Evolutionary conservation across 2,113 vertebrate genomes (phyloP).

Genomic region (Dipodomys merriami): DNA sequence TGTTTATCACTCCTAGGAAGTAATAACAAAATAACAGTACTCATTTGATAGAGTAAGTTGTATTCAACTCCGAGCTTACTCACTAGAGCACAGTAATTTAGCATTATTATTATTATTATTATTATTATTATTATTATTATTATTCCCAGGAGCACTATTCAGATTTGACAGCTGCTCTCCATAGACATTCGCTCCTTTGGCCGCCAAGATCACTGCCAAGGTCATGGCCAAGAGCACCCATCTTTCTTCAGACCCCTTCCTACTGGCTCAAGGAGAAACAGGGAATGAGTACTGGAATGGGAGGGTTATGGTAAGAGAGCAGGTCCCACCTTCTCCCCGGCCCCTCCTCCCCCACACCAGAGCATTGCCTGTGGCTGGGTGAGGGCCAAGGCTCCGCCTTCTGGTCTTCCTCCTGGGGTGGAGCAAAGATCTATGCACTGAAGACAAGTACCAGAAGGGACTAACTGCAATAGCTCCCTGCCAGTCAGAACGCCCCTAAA

Average conservation of each 20-base stretch:
- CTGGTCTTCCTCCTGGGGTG: rapidly evolving
- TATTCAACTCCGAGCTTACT: neutral
- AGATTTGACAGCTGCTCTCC: neutral
- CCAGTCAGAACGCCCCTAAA: neutral
- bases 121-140: neutral
- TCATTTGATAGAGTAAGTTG: neutral
- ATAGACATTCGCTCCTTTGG: neutral
- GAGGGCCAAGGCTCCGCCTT: neutral
- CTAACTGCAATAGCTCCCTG: neutral
- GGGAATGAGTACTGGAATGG: neutral
- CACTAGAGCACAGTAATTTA: neutral
- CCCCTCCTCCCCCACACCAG: too few relatives aligned
- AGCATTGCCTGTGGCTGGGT: neutral
- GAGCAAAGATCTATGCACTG: neutral
- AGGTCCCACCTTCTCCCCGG: too few relatives aligned
- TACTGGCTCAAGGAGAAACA: neutral
- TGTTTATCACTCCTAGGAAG: neutral
- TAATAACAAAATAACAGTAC: neutral
- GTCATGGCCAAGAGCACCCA: neutral
- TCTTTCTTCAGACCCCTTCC: neutral
- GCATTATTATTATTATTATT: neutral
- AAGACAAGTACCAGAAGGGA: neutral
- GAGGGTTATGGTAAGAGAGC: neutral
- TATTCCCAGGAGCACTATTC: neutral
- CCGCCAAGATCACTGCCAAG: neutral